Percentiles rank a stretch among this genome's conserved stretches.
Evolutionary conservation across 2,797 vertebrate species (phyloP).

Genomic region (Anguilla anguilla): DNA sequence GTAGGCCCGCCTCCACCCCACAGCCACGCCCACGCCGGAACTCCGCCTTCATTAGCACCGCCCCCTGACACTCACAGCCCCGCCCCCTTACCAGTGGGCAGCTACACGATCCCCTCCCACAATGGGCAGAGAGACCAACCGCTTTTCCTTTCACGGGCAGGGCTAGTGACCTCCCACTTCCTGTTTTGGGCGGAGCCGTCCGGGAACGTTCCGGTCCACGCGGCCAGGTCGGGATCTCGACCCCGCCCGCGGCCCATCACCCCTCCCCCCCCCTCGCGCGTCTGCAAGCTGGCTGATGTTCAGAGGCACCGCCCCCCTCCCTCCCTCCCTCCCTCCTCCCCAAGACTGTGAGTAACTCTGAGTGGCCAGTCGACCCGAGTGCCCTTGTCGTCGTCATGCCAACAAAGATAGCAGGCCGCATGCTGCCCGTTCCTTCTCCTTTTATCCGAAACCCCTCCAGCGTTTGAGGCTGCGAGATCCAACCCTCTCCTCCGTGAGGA

Average conservation of each 20-base stretch:
- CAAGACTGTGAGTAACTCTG: background rate
- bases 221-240: conserved; percentile 26
- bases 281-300: background rate
- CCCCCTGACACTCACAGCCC: conserved; percentile 12
- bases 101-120: background rate
- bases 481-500: conserved; percentile 93
- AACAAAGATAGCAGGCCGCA: conserved; percentile 52
- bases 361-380: background rate
- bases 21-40: background rate
- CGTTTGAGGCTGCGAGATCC: conserved; percentile 72
- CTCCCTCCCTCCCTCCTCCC: background rate
- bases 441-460: conserved; percentile 27
- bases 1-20: conserved; percentile 44
- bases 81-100: background rate
- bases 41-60: conserved; percentile 21
- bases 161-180: conserved; percentile 4
- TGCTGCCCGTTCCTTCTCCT: conserved; percentile 57
- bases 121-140: background rate
- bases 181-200: background rate
- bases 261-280: background rate
- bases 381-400: background rate
- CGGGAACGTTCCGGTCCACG: background rate
- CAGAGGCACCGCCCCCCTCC: background rate
- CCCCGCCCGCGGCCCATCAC: background rate
- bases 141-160: background rate